Evolutionary conservation across 2,888 invertebrate genomes (phyloP), one percentile per base, ranked within the genome.

Genomic region (Bombylius discolor): DNA sequence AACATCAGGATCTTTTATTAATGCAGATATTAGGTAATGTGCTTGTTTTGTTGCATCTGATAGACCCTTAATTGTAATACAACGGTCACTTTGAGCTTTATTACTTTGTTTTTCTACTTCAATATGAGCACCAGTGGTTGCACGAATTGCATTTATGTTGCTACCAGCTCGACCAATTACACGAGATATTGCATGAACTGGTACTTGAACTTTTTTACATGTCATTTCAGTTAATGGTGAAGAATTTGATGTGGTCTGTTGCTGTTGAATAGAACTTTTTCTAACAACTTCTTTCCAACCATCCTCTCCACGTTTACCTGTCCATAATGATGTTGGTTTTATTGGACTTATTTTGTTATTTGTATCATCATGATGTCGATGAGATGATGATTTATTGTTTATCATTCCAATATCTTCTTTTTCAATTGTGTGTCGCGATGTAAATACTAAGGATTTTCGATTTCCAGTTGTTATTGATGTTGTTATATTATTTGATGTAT

Each of bases 231-330:
- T 68, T 4, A 63, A 62, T 6, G 68, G 59, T 3, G 68, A 64
- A n/a, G 64, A 58, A n/a, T 59, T 62, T 0, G 64, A 61, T 5
- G 64, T 62, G 39, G 63, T 64, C 5, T 63, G 60, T 46, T 63
- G 63, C 46, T 71, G 71, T 74, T 75, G 62, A 34, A 84, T 81
- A 58, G 82, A 84, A 57, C 83, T 90, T 78, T 89, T 92, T 70
- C 92, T 81, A 9, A 90, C 89, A 49, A 96, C 96, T 76, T 97
- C 96, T 70, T 96, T 96, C 96, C 96, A 97, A 12, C 95, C 96
- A 68, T 96, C 95, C 66, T 96, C 90, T 62, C 90, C 87, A 59
- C 91, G 80, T 68, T 84, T 69, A 6, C 64, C 64, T 73, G 67
- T 61, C 23, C 62, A 71, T 49, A 44, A 5, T n/a, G 45, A 31